These are phyloP conservation scores for Triplophysa bombifrons DNA, from an alignment of 2,797 vertebrate species.

Conservation along the genomic window DNA sequence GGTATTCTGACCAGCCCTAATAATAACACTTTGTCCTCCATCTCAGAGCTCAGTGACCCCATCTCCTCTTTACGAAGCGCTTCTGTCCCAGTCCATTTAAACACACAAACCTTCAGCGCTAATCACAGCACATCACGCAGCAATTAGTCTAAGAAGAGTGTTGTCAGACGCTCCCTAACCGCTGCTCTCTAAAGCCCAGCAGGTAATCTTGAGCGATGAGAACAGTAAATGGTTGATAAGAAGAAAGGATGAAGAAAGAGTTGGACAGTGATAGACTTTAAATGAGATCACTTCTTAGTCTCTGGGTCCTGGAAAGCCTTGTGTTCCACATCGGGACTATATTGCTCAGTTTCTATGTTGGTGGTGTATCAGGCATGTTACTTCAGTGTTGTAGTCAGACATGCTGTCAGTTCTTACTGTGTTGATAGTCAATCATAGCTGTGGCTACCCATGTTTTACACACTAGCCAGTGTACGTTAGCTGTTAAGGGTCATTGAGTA, in stretches of 20 bases:
- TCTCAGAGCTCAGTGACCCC: not conserved
- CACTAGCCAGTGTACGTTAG: not conserved
- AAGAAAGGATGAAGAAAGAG: not conserved
- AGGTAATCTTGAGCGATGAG: constrained; percentile 16
- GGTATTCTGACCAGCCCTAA: not conserved
- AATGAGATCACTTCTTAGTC: not conserved
- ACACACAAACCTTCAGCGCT: constrained; percentile 33
- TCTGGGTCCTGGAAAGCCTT: not conserved
- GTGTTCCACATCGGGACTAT: not conserved
- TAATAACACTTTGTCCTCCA: constrained; percentile 9
- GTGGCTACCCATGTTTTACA: not conserved
- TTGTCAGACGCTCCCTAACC: constrained; percentile 8
- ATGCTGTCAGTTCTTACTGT: not conserved
- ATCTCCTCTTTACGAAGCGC: not conserved
- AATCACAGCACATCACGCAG: constrained; percentile 14
- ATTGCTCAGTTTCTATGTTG: not conserved
- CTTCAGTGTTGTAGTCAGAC: not conserved
- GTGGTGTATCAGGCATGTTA: not conserved
- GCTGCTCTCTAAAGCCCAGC: constrained; percentile 7
- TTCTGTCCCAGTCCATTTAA: not conserved
- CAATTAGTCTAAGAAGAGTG: constrained; percentile 3
- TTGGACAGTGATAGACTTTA: constrained; percentile 15
- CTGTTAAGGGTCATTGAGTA: not conserved
- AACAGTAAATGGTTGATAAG: not conserved
- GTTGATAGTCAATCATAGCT: not conserved